Base-by-base conservation (phyloP, 2,888 invertebrate species). In the Drosophila pseudotakahashii region DNA sequence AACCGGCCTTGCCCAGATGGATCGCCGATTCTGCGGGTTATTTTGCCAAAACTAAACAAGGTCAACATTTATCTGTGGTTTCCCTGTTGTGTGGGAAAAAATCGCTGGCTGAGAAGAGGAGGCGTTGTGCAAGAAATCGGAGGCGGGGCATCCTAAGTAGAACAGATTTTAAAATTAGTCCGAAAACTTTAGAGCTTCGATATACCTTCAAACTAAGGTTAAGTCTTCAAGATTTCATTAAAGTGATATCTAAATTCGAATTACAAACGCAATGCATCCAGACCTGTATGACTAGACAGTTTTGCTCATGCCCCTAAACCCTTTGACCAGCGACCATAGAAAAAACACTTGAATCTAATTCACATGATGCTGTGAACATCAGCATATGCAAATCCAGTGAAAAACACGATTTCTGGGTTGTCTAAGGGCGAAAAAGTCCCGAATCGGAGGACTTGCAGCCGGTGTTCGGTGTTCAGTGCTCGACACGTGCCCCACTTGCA, bases 31-130 rank as follows among this genome's bases (percentile, higher is more conserved):
- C 55, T 45, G 47, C 26, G 62, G 36, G 37, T 51, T 34, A 44
- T 45, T 41, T 72, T 79, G 61, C 60, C 64, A 60, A 63, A 78
- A 69, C 62, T 75, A 76, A 86, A 84, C 88, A 84, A 84, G 88
- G 87, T 84, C 88, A 86, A 77, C 37, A 72, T 77, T 70, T 88
- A 47, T 61, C 11, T 80, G 73, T 74, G 72, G 75, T 77, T 85
- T 45, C 45, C 75, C 71, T 76, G 82, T 75, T 76, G 60, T 87
- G 85, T 87, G 88, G 82, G 88, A 81, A 81, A 84, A 76, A 73
- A 60, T 55, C 26, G 13, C 41, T 37, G 67, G 9, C 44, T 9
- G 36, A 48, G 34, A 59, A 52, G 34, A 53, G 32, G 34, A 19
- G 37, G 55, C 44, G 36, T 39, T 14, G 14, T 44, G 61, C 11